These are phyloP conservation scores for Fissipunctia ypsillon DNA, from an alignment of 2,888 invertebrate genomes.

Conservation along the genomic window DNA sequence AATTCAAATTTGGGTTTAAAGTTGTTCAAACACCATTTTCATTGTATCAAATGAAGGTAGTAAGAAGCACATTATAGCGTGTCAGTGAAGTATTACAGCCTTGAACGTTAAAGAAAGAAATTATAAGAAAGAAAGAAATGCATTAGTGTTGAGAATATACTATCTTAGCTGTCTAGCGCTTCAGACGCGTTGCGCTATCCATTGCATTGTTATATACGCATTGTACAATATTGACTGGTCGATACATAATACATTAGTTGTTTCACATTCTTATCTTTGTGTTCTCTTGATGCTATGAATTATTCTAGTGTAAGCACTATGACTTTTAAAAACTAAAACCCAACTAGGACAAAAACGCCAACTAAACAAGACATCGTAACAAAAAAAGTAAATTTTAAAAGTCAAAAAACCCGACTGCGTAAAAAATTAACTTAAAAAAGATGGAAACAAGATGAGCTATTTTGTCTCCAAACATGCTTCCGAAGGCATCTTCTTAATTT, in stretches of 20 bases:
- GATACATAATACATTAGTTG: neutral
- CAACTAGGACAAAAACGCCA: too few relatives aligned
- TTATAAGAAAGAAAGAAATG: constrained; percentile 22
- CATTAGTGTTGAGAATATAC: constrained; percentile 57
- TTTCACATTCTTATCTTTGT: neutral
- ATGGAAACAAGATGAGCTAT: too few relatives aligned
- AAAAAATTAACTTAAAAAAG: too few relatives aligned
- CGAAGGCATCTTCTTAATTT: too few relatives aligned
- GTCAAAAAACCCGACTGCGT: too few relatives aligned
- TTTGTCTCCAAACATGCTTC: too few relatives aligned
- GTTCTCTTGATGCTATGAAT: neutral
- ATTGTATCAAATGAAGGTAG: neutral
- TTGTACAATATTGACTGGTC: neutral
- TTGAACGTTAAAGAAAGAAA: constrained; percentile 28
- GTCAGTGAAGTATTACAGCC: constrained; percentile 37
- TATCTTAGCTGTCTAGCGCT: constrained; percentile 18
- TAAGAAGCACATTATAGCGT: constrained; percentile 25
- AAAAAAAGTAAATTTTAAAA: too few relatives aligned
- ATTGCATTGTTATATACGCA: constrained; percentile 23
- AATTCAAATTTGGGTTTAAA: neutral
- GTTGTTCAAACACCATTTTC: neutral
- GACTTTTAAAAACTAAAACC: too few relatives aligned
- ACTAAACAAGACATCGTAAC: too few relatives aligned
- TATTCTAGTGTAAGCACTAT: neutral
- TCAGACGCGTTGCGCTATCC: constrained; percentile 40